Evolutionary conservation across 2,888 invertebrate species (phyloP).

Genomic region (Sympetrum striolatum): DNA sequence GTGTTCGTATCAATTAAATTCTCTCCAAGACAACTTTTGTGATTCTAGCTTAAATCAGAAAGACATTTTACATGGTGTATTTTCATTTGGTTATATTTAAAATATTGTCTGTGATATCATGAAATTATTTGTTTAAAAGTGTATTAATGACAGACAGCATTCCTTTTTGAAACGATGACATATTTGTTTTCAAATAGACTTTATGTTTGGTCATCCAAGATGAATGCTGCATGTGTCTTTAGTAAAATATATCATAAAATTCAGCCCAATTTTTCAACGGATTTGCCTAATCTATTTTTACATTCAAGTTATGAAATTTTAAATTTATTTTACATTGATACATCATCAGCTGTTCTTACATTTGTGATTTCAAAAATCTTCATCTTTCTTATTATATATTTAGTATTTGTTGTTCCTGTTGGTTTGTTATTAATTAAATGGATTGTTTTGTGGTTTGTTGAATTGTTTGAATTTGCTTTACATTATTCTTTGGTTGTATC

Average conservation of each 20-base stretch:
- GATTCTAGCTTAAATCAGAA: slow-evolving; percentile 29
- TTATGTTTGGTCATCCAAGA: background rate
- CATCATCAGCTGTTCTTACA: background rate
- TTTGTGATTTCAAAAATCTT: slow-evolving; percentile 29
- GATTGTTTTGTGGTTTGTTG: slow-evolving; percentile 37
- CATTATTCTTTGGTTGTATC: slow-evolving; percentile 27
- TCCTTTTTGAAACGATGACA: background rate
- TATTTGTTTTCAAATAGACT: background rate
- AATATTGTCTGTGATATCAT: slow-evolving; percentile 27
- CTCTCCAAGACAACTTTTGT: slow-evolving; percentile 26
- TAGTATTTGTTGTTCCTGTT: slow-evolving; percentile 21
- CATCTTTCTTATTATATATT: slow-evolving; percentile 7
- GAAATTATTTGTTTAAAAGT: slow-evolving; percentile 2
- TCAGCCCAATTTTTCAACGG: background rate
- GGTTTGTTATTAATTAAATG: slow-evolving; percentile 33
- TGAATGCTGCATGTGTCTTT: slow-evolving; percentile 26
- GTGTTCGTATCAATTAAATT: background rate
- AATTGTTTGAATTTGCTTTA: slow-evolving; percentile 16
- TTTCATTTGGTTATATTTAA: slow-evolving; percentile 19
- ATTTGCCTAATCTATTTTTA: slow-evolving; percentile 4
- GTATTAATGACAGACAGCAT: slow-evolving; percentile 21
- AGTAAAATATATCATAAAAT: background rate
- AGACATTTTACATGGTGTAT: slow-evolving; percentile 13
- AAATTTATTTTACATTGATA: slow-evolving; percentile 12
- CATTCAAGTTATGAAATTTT: background rate